Conservation (phyloP, 2,888 invertebrate species). For the Meghimatium bilineatum region DNA sequence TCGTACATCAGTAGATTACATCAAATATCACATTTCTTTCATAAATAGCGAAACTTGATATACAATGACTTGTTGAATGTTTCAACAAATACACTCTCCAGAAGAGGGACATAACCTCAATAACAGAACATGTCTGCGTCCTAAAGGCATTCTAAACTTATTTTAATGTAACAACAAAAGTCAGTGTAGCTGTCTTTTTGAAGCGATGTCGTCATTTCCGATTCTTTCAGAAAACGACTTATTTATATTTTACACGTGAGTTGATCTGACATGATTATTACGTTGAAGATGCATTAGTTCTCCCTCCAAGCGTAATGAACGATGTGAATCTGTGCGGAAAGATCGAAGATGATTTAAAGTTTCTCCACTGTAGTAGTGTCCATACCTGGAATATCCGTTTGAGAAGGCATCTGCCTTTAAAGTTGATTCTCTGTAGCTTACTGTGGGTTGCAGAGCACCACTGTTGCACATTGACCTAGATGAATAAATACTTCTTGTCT, state of each 20-base stretch:
- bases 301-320: not conserved
- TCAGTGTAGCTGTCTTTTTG: too few species aligned
- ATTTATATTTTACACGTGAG: slow-evolving; percentile 2
- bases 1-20: too few species aligned
- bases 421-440: slow-evolving; percentile 38
- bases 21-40: too few species aligned
- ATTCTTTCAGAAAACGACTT: not conserved
- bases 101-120: too few species aligned
- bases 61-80: too few species aligned
- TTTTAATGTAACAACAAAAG: too few species aligned
- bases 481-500: slow-evolving; percentile 70
- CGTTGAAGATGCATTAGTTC: not conserved
- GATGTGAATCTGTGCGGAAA: not conserved
- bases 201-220: too few species aligned
- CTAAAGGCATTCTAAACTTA: too few species aligned
- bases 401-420: slow-evolving; percentile 19
- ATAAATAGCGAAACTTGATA: too few species aligned
- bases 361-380: not conserved
- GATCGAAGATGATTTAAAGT: not conserved
- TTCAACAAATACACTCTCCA: too few species aligned
- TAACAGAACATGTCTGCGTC: too few species aligned
- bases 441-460: slow-evolving; percentile 60
- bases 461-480: slow-evolving; percentile 68
- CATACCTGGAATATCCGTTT: slow-evolving; percentile 20
- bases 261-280: slow-evolving; percentile 11